Conservation (phyloP, 2,888 invertebrate species). For the Acrobasis consociella region DNA sequence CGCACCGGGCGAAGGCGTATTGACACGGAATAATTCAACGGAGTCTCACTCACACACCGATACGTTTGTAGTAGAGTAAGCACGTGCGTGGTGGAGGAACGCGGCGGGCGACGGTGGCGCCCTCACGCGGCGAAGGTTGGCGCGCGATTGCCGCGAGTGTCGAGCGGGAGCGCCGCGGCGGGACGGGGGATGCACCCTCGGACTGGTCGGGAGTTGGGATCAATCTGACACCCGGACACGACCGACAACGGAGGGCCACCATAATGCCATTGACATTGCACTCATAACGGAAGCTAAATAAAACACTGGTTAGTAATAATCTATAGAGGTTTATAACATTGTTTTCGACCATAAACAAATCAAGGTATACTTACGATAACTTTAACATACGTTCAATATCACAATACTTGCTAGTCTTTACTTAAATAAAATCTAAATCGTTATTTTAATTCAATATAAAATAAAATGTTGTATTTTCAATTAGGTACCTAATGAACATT, state of each 20-base stretch:
- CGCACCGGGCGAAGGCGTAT: constrained; percentile 59
- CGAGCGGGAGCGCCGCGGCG: constrained; percentile 45
- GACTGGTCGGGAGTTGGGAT: constrained; percentile 40
- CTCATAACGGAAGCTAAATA: constrained; percentile 42
- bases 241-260: constrained; percentile 38
- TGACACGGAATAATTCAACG: constrained; percentile 69
- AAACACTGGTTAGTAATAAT: constrained; percentile 55
- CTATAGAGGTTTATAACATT: constrained; percentile 69
- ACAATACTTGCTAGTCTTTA: constrained; percentile 78
- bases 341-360: constrained; percentile 56
- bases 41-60: constrained; percentile 67
- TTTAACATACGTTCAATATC: constrained; percentile 69
- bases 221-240: constrained; percentile 45
- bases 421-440: constrained; percentile 40
- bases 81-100: constrained; percentile 57
- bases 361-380: constrained; percentile 46
- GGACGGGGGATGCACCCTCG: constrained; percentile 72
- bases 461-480: neutral
- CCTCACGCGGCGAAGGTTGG: constrained; percentile 76
- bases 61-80: constrained; percentile 51
- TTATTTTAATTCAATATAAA: constrained; percentile 9
- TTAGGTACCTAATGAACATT: neutral
- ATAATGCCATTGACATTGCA: constrained; percentile 50
- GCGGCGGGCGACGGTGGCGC: constrained; percentile 59
- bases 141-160: constrained; percentile 70